These are phyloP conservation scores for Gulo gulo DNA, from an alignment of 2,113 vertebrate species.

Conservation along the genomic window DNA sequence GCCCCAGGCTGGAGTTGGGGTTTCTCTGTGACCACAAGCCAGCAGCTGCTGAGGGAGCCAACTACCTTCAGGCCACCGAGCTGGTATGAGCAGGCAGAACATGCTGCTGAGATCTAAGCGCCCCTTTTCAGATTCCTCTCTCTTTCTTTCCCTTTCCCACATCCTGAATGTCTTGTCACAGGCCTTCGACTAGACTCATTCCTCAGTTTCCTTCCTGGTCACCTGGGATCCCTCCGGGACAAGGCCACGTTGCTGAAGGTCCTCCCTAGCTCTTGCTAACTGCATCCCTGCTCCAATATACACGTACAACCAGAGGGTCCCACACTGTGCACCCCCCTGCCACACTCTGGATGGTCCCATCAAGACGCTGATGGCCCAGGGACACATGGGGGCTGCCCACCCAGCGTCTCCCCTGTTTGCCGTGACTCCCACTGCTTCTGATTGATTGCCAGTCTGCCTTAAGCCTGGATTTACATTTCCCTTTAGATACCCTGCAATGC, in stretches of 20 bases:
- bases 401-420: neutral
- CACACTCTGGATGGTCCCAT: neutral
- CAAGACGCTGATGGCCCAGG: neutral
- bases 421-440: neutral
- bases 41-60: neutral
- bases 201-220: neutral
- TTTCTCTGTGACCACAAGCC: neutral
- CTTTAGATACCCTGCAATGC: neutral
- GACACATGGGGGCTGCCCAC: neutral
- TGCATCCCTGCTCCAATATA: neutral
- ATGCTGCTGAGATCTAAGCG: neutral
- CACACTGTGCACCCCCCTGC: neutral
- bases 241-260: neutral
- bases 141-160: neutral
- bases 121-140: neutral
- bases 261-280: neutral
- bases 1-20: neutral
- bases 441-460: neutral
- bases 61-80: fast-evolving
- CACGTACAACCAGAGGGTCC: neutral
- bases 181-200: neutral
- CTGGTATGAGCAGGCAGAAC: neutral
- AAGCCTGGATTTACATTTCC: neutral
- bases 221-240: neutral
- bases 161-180: neutral